Evolutionary conservation across 2,113 vertebrate species (phyloP).

Genomic region (Nerophis lumbriciformis): DNA sequence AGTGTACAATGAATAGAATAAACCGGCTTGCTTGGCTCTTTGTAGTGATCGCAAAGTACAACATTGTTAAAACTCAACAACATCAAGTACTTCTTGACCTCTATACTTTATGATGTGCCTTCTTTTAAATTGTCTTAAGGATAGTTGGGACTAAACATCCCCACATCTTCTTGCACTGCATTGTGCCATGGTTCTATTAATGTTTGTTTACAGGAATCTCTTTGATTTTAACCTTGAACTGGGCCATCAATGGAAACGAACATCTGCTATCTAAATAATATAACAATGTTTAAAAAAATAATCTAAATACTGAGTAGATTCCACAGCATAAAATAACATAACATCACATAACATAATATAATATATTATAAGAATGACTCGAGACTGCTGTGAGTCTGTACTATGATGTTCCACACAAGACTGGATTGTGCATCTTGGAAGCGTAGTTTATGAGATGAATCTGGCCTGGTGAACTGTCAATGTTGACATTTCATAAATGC

Average conservation of each 20-base stretch:
- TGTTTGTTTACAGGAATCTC: too few relatives aligned
- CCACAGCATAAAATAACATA: not conserved
- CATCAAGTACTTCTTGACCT: too few relatives aligned
- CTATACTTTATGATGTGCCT: too few relatives aligned
- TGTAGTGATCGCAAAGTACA: too few relatives aligned
- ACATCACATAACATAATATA: too few relatives aligned
- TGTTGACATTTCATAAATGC: conserved; percentile 74
- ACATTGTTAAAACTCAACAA: too few relatives aligned
- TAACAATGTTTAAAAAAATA: not conserved
- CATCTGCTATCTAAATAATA: not conserved
- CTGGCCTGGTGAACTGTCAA: conserved; percentile 61
- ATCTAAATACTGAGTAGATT: not conserved
- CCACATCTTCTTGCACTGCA: not conserved
- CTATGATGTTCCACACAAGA: conserved; percentile 26
- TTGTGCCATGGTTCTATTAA: not conserved
- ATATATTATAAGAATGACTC: not conserved
- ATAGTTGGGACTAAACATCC: too few relatives aligned
- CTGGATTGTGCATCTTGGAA: conserved; percentile 41
- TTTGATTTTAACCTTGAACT: not conserved
- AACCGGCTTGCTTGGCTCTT: too few relatives aligned
- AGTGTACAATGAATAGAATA: too few relatives aligned
- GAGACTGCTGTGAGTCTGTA: conserved; percentile 29
- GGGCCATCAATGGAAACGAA: not conserved
- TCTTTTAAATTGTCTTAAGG: not conserved
- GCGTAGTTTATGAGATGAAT: conserved; percentile 56